Base-by-base conservation (phyloP, 1,140 invertebrate species). In the Heliconius melpomene region DNA sequence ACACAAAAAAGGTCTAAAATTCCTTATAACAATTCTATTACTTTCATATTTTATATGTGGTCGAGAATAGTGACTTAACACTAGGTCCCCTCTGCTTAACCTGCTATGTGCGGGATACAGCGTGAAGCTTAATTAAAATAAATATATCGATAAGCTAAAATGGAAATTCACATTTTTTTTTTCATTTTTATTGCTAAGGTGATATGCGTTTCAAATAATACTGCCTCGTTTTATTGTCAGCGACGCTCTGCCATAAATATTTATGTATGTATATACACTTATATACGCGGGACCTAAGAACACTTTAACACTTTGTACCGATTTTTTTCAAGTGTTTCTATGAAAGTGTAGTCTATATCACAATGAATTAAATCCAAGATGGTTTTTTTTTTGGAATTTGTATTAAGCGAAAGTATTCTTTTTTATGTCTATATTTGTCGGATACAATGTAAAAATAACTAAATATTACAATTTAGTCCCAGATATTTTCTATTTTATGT, bases 181-280 rank as follows among this genome's bases (percentile, higher is more conserved):
- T 66, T 77, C 32, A 26, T 57, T 74, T 78, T 74, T 73, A 57
- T 54, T 74, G 77, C 77, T 57, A 74, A 73, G 54, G 70, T 52
- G 20, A 73, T 16, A 20, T 29, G 71, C 36, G 46, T 75, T 52
- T 57, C 3, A 78, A 81, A 74, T 81, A 81, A 81, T 78, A 81
- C 79, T 81, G 79, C 75, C 70, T 76, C 72, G 79, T 80, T 80
- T 81, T 77, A 81, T 81, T 81, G 79, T 81, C 79, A 81, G 79
- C 79, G 72, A 77, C 60, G 60, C 60, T 66, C 60, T 66, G 60
- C 60, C 23, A 66, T 66, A 66, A 26, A 29, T 66, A 66, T 52
- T 18, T 52, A 20, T 52, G 50, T 52, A 52, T 52, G 50, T 57
- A 9, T 57, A n/a, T 66, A 66, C 57, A 66, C 9, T 13, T 26